These are phyloP conservation scores for Myodes glareolus DNA, from an alignment of 2,113 vertebrate species.

Conservation along the genomic window DNA sequence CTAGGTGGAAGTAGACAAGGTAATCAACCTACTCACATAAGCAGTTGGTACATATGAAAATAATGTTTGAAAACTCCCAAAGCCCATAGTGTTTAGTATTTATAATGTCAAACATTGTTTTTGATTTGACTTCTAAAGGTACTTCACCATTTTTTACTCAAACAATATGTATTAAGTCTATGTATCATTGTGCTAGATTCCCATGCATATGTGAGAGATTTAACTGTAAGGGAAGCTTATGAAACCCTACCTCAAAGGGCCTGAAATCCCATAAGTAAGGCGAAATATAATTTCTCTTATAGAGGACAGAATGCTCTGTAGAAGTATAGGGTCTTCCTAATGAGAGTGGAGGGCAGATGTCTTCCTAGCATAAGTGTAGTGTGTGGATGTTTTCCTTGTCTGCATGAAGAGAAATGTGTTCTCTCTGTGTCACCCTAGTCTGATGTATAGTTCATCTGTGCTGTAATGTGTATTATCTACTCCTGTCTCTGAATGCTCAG, in stretches of 20 bases:
- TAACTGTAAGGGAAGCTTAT: not conserved
- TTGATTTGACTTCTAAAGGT: not conserved
- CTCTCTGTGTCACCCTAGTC: not conserved
- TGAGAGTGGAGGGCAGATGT: too few relatives aligned
- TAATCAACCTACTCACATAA: not conserved
- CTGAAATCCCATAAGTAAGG: not conserved
- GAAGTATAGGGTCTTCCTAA: not conserved
- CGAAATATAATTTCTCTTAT: not conserved
- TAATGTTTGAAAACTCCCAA: too few relatives aligned
- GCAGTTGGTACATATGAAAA: not conserved
- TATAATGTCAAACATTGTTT: not conserved
- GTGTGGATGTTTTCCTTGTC: not conserved
- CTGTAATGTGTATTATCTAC: not conserved
- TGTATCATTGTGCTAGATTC: too few relatives aligned
- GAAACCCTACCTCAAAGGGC: not conserved
- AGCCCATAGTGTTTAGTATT: not conserved
- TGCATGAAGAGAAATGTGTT: not conserved
- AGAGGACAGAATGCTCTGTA: not conserved
- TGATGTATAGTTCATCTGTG: not conserved
- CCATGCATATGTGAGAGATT: fast-evolving
- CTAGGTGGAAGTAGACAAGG: not conserved
- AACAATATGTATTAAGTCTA: not conserved
- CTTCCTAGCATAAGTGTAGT: not conserved
- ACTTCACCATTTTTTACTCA: not conserved
- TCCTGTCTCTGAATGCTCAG: not conserved